Conservation (phyloP, 2,888 invertebrate species). For the Zelleria hepariella region DNA sequence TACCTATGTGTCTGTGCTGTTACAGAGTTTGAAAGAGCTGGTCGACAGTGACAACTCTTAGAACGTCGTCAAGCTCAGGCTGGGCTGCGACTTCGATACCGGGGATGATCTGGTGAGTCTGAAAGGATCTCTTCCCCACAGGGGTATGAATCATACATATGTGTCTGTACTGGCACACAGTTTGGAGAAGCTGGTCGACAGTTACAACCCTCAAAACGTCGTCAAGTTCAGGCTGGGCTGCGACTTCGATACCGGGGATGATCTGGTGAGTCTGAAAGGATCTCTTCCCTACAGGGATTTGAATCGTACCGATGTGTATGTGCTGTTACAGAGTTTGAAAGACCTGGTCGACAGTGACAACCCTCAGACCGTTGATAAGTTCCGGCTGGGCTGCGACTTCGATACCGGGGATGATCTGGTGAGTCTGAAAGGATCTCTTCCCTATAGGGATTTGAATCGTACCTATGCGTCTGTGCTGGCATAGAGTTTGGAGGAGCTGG, state of each 20-base stretch:
- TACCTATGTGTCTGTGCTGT: constrained; percentile 82
- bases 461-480: constrained; percentile 83
- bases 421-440: too few species aligned
- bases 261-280: constrained; percentile 75
- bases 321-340: constrained; percentile 82
- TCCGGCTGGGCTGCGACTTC: constrained; percentile 82
- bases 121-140: constrained; percentile 79
- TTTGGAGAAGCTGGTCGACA: constrained; percentile 85
- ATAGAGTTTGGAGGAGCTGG: constrained; percentile 83
- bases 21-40: constrained; percentile 82
- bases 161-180: constrained; percentile 83
- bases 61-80: constrained; percentile 86
- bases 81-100: constrained; percentile 80
- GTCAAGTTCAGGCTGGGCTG: constrained; percentile 87
- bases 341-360: constrained; percentile 84
- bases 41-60: constrained; percentile 86
- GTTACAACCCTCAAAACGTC: constrained; percentile 83
- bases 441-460: constrained; percentile 80
- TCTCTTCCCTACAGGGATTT: constrained; percentile 82
- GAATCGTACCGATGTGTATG: constrained; percentile 82
- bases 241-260: constrained; percentile 77
- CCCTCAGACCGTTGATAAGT: constrained; percentile 86
- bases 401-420: constrained; percentile 78
- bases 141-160: constrained; percentile 82
- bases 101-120: constrained; percentile 76